A percentile compares a stretch with the other conserved stretches of the same genome.
phyloP scores from a whole-genome alignment of 2,113 vertebrate species.

The Antechinus stuartii region DNA sequence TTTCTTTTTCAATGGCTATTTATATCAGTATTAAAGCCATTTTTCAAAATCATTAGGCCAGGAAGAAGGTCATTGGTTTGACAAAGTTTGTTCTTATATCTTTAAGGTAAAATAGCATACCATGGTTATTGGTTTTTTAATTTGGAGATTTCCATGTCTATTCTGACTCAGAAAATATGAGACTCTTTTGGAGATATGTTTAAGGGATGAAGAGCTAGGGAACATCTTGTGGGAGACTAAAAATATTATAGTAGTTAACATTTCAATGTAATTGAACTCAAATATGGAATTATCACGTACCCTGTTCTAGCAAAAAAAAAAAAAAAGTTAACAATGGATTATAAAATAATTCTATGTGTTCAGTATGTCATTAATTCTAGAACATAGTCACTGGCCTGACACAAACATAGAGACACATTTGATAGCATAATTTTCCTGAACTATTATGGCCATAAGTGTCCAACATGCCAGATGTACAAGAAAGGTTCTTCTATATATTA shows the following conservation, averaged over 20 bases:
- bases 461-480: background rate
- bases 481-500: background rate
- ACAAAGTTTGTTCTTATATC: background rate
- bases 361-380: too few species aligned
- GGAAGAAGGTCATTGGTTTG: background rate
- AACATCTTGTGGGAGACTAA: background rate
- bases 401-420: too few species aligned
- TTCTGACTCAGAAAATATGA: background rate
- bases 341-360: too few species aligned
- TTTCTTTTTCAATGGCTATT: background rate
- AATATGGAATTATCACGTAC: background rate
- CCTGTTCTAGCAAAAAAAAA: background rate
- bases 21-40: background rate
- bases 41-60: constrained; percentile 1
- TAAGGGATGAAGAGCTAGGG: background rate
- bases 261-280: background rate
- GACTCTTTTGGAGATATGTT: background rate
- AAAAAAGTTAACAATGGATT: too few species aligned
- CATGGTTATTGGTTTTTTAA: background rate
- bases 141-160: background rate
- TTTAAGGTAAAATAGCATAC: background rate
- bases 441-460: too few species aligned
- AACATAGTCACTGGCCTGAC: too few species aligned
- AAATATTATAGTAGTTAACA: background rate
- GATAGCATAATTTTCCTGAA: too few species aligned